Evolutionary conservation across 2,888 invertebrate genomes (phyloP), one percentile per base, ranked within the genome.

Genomic region (Sminthurides aquaticus): DNA sequence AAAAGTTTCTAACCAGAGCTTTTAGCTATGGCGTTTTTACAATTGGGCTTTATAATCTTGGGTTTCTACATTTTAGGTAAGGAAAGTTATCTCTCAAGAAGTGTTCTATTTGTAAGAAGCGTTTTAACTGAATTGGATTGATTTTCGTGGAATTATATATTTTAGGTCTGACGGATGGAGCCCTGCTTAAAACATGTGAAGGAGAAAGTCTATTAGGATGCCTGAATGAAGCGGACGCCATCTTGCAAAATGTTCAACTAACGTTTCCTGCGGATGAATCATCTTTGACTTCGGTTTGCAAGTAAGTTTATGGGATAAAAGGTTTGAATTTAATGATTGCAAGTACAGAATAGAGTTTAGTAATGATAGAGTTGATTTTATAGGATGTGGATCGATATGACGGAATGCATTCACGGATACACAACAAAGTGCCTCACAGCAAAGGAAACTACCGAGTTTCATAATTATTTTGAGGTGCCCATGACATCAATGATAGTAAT

Each of bases 341-440:
- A 43, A 43, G 11, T 43, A 43, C 15, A 11, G 43, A 43, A 43
- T 43, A 11, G 43, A 11, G 8, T 43, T 43, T 8, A 43, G 15
- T 8, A 11, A 11, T 43, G 15, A 43, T 43, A 43, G 8, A 11
- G 11, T 28, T 26, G 59, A 24, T 54, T 56, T 15, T 59, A n/a
- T 25, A 74, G 74, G 49, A 67, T 70, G 57, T 74, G 74, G 74
- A 67, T 66, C 24, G 68, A 71, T 15, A 66, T 74, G 49, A 70
- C 72, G 18, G 49, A 49, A 0, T 74, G 74, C 57, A 70, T 70
- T 34, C 49, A 67, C 59, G 62, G 58, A 25, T 69, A 64, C 62
- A 69, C 66, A 3, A 55, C 26, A 2, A 43, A 54, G 25, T 67
- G 65, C 49, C 66, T 72, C 61, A 69, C 69, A 1, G 59, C 62